Conservation (phyloP, 2,797 vertebrate species). For the Anabacerthia variegaticeps region DNA sequence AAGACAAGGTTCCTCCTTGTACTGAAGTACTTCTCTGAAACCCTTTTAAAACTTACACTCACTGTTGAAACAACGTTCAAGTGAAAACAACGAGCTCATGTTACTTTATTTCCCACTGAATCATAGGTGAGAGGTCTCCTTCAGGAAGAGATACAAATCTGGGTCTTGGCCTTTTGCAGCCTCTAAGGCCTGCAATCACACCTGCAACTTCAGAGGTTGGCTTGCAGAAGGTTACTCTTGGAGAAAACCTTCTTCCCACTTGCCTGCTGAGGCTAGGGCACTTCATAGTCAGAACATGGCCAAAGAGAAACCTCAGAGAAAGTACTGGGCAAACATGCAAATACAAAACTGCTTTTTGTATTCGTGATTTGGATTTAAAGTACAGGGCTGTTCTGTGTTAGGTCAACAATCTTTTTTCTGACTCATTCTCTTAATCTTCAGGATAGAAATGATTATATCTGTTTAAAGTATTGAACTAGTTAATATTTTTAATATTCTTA, state of each 20-base stretch:
- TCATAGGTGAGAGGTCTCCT: background rate
- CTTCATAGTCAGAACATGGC: accelerated
- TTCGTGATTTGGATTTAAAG: background rate
- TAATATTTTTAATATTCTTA: background rate
- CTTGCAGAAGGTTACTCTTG: background rate
- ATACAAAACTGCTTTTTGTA: background rate
- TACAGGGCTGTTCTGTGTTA: background rate
- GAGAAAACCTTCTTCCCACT: background rate
- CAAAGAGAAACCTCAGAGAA: background rate
- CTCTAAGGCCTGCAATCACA: background rate
- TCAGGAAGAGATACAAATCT: background rate
- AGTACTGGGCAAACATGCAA: background rate
- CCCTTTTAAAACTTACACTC: background rate
- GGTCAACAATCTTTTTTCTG: background rate
- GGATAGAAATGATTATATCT: background rate
- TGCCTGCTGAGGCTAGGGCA: background rate
- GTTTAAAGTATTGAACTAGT: background rate
- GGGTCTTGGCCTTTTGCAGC: background rate
- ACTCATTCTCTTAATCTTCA: background rate
- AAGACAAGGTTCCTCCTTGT: background rate
- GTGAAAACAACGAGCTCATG: background rate
- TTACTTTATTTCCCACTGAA: background rate
- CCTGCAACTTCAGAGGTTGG: background rate
- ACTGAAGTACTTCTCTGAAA: background rate
- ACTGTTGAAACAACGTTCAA: background rate